Percentiles rank a stretch among this genome's conserved stretches.
Evolutionary conservation across 2,888 invertebrate species (phyloP).

Genomic region (Leucozona laternaria): DNA sequence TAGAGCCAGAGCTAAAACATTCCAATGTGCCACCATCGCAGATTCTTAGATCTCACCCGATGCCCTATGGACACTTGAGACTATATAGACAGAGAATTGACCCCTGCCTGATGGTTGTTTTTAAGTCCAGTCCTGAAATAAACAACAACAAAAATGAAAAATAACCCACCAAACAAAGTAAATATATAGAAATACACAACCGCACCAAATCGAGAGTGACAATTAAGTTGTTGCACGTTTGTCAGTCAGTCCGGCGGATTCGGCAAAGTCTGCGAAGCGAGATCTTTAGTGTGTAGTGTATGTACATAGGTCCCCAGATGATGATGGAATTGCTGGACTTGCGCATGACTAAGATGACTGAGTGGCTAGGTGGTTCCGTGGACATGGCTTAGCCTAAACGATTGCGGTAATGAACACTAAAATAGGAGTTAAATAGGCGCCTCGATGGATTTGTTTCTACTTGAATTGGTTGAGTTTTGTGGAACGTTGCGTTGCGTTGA

Average conservation of each 20-base stretch:
- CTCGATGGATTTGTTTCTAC: constrained; percentile 61
- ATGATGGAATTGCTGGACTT: constrained; percentile 54
- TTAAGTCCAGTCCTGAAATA: constrained; percentile 4
- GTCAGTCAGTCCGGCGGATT: constrained; percentile 32
- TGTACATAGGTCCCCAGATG: not conserved
- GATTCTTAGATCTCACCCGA: constrained; percentile 53
- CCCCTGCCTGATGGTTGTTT: constrained; percentile 48
- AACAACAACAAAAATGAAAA: not conserved
- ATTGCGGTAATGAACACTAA: constrained; percentile 54
- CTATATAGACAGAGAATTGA: constrained; percentile 50
- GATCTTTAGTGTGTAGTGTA: not conserved
- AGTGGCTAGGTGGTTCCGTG: constrained; percentile 52
- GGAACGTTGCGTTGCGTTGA: constrained; percentile 1
- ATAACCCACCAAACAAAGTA: constrained; percentile 11
- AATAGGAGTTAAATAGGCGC: constrained; percentile 60
- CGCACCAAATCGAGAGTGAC: constrained; percentile 75
- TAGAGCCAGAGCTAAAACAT: constrained; percentile 7
- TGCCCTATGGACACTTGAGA: constrained; percentile 37
- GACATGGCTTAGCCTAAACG: constrained; percentile 60
- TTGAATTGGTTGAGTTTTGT: constrained; percentile 30
- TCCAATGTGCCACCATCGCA: constrained; percentile 58
- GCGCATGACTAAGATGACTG: constrained; percentile 72
- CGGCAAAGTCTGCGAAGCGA: not conserved
- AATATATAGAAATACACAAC: constrained; percentile 36
- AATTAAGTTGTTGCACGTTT: constrained; percentile 73